Evolutionary conservation across 2,797 vertebrate species (phyloP).

Genomic region (Furcifer pardalis): DNA sequence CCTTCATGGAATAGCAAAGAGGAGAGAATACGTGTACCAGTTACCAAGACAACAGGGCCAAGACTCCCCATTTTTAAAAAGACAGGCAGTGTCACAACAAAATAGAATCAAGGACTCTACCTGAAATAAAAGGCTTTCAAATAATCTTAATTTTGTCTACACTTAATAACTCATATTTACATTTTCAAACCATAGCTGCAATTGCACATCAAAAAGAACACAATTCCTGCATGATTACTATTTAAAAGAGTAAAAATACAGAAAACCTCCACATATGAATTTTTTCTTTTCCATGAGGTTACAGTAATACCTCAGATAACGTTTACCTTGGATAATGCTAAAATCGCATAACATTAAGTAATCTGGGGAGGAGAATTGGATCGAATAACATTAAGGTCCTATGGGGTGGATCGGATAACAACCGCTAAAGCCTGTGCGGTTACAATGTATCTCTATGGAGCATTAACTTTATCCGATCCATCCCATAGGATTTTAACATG

Average conservation of each 20-base stretch:
- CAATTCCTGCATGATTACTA: neutral
- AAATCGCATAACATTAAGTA: no score
- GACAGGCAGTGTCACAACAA: neutral
- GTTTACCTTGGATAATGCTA: no score
- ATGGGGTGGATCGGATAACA: no score
- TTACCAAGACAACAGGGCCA: neutral
- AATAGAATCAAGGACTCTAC: neutral
- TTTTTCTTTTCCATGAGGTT: no score
- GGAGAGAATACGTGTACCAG: neutral
- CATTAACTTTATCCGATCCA: no score
- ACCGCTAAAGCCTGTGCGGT: no score
- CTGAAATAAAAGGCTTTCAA: fast-evolving
- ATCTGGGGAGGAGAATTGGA: no score
- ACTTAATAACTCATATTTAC: fast-evolving
- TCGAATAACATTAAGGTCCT: no score
- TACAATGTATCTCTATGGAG: no score
- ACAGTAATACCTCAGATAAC: no score
- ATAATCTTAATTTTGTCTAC: neutral
- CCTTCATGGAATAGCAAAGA: neutral
- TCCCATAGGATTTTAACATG: no score
- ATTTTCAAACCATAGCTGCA: neutral
- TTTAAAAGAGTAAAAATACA: neutral
- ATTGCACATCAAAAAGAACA: neutral
- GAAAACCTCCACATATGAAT: no score
- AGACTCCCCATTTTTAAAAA: neutral